These are phyloP conservation scores for Lochmaea capreae DNA, from an alignment of 2,888 invertebrate species.

Conservation along the genomic window DNA sequence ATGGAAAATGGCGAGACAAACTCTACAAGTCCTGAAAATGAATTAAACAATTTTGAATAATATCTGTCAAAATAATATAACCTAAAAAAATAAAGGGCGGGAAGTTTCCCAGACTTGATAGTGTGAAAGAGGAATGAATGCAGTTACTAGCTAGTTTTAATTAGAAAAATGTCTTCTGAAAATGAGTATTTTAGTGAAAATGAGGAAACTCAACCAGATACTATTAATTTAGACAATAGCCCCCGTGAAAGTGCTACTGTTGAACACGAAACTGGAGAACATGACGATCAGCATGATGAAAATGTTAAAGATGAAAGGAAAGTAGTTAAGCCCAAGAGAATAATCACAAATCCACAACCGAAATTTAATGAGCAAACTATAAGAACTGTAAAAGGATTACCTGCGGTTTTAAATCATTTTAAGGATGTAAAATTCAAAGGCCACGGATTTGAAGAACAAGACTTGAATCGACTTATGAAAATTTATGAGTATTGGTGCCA, in stretches of 20 bases:
- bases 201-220: conserved; percentile 27
- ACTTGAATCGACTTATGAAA: conserved; percentile 83
- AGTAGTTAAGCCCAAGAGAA: conserved; percentile 67
- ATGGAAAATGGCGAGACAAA: conserved; percentile 16
- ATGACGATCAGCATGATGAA: conserved; percentile 42
- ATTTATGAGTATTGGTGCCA: conserved; percentile 95
- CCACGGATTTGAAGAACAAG: conserved; percentile 84
- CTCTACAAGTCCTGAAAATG: conserved; percentile 2
- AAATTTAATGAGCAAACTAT: conserved; percentile 78
- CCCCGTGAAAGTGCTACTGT: conserved; percentile 47
- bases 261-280: conserved; percentile 44
- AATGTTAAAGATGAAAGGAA: conserved; percentile 60
- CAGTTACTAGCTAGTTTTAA: background rate
- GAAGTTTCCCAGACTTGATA: conserved; percentile 22
- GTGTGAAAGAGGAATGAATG: background rate
- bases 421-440: conserved; percentile 85
- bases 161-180: conserved; percentile 49
- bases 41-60: conserved; percentile 18
- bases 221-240: conserved; percentile 39
- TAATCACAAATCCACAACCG: conserved; percentile 74
- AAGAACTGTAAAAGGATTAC: conserved; percentile 83
- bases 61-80: conserved; percentile 29
- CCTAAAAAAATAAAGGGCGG: conserved; percentile 43
- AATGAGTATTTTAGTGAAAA: conserved; percentile 42
- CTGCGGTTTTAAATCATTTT: conserved; percentile 82